phyloP scores from a whole-genome alignment of 2,797 vertebrate species.

The Acanthurus lineatus region DNA sequence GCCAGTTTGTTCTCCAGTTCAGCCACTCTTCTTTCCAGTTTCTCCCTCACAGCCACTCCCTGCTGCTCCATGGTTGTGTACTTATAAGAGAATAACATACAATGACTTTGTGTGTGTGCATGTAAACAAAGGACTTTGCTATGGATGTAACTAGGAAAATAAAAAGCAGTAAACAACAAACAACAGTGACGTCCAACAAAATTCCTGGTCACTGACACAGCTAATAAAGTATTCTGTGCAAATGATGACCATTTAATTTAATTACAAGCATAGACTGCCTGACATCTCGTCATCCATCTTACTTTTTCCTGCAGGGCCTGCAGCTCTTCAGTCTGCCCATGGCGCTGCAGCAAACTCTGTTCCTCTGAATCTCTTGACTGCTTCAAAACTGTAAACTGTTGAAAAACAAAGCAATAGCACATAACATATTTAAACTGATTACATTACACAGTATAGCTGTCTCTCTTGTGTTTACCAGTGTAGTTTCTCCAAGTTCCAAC shows the following conservation, averaged over 20 bases:
- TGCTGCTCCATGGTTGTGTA: constrained; percentile 85
- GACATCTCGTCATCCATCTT: neutral
- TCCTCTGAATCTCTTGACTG: constrained; percentile 82
- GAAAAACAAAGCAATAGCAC: neutral
- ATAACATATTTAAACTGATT: neutral
- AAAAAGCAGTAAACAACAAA: neutral
- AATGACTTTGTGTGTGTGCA: neutral
- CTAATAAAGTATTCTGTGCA: constrained; percentile 3
- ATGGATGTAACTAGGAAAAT: neutral
- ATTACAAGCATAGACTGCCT: neutral
- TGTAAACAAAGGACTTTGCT: too few species aligned
- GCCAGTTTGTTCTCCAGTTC: constrained; percentile 72
- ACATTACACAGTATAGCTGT: neutral
- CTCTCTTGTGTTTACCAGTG: neutral
- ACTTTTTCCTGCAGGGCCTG: constrained; percentile 86
- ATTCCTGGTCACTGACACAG: neutral
- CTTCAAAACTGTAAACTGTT: constrained; percentile 82
- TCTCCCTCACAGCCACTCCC: constrained; percentile 67
- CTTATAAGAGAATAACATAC: constrained; percentile 72
- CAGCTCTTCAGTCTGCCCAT: constrained; percentile 83
- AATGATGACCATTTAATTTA: constrained; percentile 2
- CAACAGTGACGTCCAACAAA: neutral
- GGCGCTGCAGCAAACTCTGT: constrained; percentile 71
- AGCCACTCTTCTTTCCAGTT: constrained; percentile 76
- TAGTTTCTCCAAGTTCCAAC: neutral